phyloP scores from a whole-genome alignment of 2,113 vertebrate genomes.

The Aptenodytes forsteri region DNA sequence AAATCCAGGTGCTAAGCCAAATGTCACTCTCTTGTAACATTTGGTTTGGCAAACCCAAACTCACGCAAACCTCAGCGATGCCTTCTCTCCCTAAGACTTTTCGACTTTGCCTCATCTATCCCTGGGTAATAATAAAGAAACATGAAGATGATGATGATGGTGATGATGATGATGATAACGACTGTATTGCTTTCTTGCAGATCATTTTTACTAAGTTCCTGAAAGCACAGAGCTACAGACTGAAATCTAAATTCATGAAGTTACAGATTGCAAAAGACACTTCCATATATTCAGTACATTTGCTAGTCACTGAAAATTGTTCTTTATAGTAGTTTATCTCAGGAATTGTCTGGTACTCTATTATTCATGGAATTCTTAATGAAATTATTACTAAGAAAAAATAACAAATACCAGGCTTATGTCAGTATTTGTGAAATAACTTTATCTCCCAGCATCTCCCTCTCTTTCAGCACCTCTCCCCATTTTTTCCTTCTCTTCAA shows the following conservation, averaged over 20 bases:
- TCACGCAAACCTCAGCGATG: fast-evolving
- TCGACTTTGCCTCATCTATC: not conserved
- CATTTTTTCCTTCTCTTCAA: not conserved
- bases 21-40: not conserved
- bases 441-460: not conserved
- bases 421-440: not conserved
- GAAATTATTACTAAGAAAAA: conserved; percentile 4
- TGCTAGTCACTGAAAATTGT: not conserved
- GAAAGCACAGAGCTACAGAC: not conserved
- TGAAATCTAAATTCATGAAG: conserved; percentile 4
- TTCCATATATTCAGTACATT: not conserved
- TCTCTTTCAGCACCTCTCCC: not conserved
- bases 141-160: not conserved
- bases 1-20: too few relatives aligned
- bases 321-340: not conserved
- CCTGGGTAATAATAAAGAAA: not conserved
- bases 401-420: not conserved
- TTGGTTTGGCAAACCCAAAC: not conserved
- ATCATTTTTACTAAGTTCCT: not conserved
- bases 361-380: not conserved
- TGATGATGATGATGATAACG: not conserved
- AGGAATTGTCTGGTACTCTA: not conserved
- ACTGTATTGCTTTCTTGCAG: not conserved
- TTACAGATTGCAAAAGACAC: not conserved
- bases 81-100: not conserved